These are phyloP conservation scores for Brotogeris chrysoptera DNA, from an alignment of 2,797 vertebrate species.

Conservation along the genomic window DNA sequence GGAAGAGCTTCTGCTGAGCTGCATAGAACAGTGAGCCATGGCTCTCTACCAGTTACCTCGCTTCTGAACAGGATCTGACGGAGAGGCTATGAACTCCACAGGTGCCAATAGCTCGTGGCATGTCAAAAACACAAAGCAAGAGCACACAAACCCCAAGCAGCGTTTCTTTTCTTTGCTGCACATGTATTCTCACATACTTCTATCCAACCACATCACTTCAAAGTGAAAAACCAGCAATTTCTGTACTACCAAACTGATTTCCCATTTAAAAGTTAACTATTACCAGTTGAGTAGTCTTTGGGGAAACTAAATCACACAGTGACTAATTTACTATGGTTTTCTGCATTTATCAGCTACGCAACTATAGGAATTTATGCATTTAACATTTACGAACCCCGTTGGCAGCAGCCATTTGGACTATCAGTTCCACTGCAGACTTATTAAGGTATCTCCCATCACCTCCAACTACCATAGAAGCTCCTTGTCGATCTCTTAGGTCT, in stretches of 20 bases:
- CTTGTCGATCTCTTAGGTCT: constrained; percentile 94
- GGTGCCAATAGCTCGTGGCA: background rate
- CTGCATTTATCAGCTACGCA: constrained; percentile 17
- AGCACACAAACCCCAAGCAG: background rate
- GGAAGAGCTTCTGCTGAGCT: background rate
- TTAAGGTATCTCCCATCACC: constrained; percentile 96
- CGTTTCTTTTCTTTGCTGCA: background rate
- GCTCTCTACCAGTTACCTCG: background rate
- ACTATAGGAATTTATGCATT: constrained; percentile 25
- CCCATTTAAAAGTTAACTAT: background rate
- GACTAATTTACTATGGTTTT: background rate
- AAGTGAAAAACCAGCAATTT: background rate
- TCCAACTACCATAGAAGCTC: constrained; percentile 91
- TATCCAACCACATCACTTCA: background rate
- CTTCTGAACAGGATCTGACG: background rate
- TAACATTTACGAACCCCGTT: constrained; percentile 92
- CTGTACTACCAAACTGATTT: background rate
- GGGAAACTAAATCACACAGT: background rate
- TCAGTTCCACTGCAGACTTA: constrained; percentile 86
- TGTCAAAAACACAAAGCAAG: background rate
- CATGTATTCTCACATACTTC: background rate
- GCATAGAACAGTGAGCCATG: background rate
- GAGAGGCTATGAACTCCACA: background rate
- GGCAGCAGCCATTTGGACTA: constrained; percentile 96
- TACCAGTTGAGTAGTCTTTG: background rate